Percentiles rank a stretch among this genome's conserved stretches.
These are phyloP conservation scores for Petrosia ficiformis DNA, from an alignment of 37 sponge, comb jelly and placozoan genomes.

Conservation along the genomic window DNA sequence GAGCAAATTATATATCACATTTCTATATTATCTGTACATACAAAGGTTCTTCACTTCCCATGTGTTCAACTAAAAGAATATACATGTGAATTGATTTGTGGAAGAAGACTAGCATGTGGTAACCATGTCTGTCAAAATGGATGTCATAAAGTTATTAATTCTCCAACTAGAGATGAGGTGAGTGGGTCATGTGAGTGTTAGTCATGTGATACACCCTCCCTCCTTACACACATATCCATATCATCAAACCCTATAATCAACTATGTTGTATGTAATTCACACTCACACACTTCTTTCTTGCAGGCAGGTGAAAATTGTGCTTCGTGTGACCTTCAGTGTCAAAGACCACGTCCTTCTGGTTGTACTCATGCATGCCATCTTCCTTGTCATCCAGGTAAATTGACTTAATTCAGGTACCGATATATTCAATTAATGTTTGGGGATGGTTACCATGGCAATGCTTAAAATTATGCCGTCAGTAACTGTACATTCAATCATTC, in stretches of 20 bases:
- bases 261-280: no score
- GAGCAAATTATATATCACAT: no score
- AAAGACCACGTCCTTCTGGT: constrained; percentile 47
- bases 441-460: no score
- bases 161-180: constrained; percentile 20
- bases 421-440: no score
- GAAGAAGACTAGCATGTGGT: constrained; percentile 65
- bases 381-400: constrained; percentile 75
- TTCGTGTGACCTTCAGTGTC: constrained; percentile 55
- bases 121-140: constrained; percentile 68
- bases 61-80: constrained; percentile 41
- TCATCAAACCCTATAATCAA: no score
- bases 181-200: background rate
- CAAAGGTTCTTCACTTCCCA: constrained; percentile 16
- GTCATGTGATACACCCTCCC: no score
- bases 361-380: constrained; percentile 69
- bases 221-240: no score
- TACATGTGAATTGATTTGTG: constrained; percentile 75
- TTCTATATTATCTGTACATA: background rate
- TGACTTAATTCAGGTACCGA: no score
- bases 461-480: no score
- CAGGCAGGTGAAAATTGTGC: constrained; percentile 78
- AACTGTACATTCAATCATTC: no score
- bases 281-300: background rate
- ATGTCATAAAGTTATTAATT: constrained; percentile 65